Base-by-base conservation (phyloP, 2,113 vertebrate species). In the Myrmecobius fasciatus region DNA sequence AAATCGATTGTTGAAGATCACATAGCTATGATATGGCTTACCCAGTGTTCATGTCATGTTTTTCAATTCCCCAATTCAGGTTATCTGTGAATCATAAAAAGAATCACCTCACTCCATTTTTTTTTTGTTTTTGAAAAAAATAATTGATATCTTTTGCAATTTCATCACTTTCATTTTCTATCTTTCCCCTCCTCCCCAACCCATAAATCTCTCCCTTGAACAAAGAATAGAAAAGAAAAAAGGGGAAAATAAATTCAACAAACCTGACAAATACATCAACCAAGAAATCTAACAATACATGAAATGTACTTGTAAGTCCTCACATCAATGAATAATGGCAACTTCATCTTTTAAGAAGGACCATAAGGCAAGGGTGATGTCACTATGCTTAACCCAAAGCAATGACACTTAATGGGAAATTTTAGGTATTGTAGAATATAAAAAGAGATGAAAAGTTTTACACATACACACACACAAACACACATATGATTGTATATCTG, bases 181-280 rank as follows among this genome's bases (percentile, higher is more conserved):
- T 83, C 43, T n/a, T 43, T n/a, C 20, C 1, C n/a, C n/a, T n/a
- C 67, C 67, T 83, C n/a, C 67, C 20, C 67, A 83, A 43, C 1
- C 67, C 67, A 43, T 83, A 83, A 83, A 83, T 83, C 67, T 83
- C 20, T 83, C 17, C 7, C 75, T 47, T 93, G 93, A 92, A 95
- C 94, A 96, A 97, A 94, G 94, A 96, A 89, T 88, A 95, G 94
- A 48, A 0, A 26, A 89, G 93, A 96, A 56, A 96, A n/a, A 43
- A 2, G n/a, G n/a, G 36, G 20, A 67, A 83, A 43, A 43, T n/a
- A n/a, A 83, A 83, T 83, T 83, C n/a, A 83, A 83, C 67, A 83
- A 83, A 83, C 24, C 67, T 83, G 43, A 83, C 67, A n/a, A 83
- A 93, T 52, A 94, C n/a, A 95, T 83, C 92, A 94, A 97, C 90